Evolutionary conservation across 2,888 invertebrate species (phyloP), one percentile per base, ranked within the genome.

Genomic region (Amiota communis): DNA sequence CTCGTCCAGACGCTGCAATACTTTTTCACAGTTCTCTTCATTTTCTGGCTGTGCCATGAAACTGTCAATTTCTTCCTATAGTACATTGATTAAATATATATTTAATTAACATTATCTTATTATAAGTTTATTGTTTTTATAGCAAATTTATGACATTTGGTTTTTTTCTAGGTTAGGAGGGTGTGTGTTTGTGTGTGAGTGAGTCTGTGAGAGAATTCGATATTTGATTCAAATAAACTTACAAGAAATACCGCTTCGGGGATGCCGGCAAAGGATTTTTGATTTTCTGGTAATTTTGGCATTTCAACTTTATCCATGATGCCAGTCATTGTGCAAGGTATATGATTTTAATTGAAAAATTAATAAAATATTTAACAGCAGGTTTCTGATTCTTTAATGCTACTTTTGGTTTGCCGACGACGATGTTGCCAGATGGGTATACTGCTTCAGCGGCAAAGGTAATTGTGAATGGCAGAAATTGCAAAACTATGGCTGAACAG

Each of bases 21-120:
- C 97, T 88, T 94, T 93, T 83, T 98, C 97, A 2, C 95, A 96
- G 77, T 94, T 93, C 69, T 93, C 94, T 78, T 93, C 92, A 87
- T 97, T 97, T 86, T 96, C 97, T 15, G 95, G 91, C 82, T 93
- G 91, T 76, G 92, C 92, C 97, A 99, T 97, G 89, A 94, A 99
- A 73, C 94, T 93, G 87, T 98, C 97, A 53, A 99, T 98, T 93
- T 99, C 97, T 87, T 98, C 98, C 96, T 96, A 17, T 74, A 12
- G 79, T 76, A 56, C 12, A 61, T 20, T 71, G 59, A 13, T 64
- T 46, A 64, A 36, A 36, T n/a, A 48, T 73, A 75, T 74, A 76
- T 78, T 81, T 81, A 80, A 80, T 76, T 36, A 36, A 59, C 4
- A 59, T 3, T 3, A 8, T 20, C 20, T 20, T 36, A 36, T 36